Percentiles rank a stretch among this genome's conserved stretches.
phyloP scores from a whole-genome alignment of 2,888 invertebrate species.

The Beris chalybata region DNA sequence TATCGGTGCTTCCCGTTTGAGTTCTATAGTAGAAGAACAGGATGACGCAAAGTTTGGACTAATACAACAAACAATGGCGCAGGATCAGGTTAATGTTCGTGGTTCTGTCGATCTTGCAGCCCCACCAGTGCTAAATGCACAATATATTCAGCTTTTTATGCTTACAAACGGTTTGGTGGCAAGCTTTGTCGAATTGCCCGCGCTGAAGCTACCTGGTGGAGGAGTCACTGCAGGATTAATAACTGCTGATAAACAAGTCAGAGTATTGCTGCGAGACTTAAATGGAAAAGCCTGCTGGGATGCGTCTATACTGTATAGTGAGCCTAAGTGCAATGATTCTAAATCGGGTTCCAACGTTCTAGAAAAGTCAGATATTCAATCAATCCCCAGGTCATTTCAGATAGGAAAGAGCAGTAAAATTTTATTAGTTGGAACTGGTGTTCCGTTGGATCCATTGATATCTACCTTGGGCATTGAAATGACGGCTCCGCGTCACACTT shows the following conservation, averaged over 20 bases:
- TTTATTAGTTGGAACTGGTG: conserved; percentile 27
- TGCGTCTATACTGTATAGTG: conserved; percentile 84
- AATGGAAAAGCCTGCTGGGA: conserved; percentile 97
- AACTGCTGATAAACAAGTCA: conserved; percentile 80
- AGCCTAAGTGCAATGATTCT: conserved; percentile 59
- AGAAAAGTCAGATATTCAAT: conserved; percentile 20
- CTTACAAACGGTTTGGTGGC: conserved; percentile 80
- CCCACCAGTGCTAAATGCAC: conserved; percentile 78
- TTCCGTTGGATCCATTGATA: conserved; percentile 49
- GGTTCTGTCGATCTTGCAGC: conserved; percentile 71
- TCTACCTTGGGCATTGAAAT: conserved; percentile 60
- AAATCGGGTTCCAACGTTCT: conserved; percentile 5
- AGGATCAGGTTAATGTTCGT: conserved; percentile 37
- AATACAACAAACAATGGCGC: conserved; percentile 30
- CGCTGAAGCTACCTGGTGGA: conserved; percentile 77
- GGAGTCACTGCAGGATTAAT: conserved; percentile 75
- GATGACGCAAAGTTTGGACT: conserved; percentile 68
- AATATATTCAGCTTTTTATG: conserved; percentile 84
- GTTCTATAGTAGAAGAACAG: conserved; percentile 88
- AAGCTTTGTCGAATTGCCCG: conserved; percentile 87
- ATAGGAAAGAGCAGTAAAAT: conserved; percentile 39
- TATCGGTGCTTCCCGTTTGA: conserved; percentile 82
- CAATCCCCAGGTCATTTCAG: conserved; percentile 33
- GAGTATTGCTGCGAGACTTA: conserved; percentile 85
- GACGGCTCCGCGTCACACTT: conserved; percentile 68